Percentiles rank a stretch among this genome's conserved stretches.
Conservation (phyloP, 2,797 vertebrate genomes). For the Gallirallus australis region DNA sequence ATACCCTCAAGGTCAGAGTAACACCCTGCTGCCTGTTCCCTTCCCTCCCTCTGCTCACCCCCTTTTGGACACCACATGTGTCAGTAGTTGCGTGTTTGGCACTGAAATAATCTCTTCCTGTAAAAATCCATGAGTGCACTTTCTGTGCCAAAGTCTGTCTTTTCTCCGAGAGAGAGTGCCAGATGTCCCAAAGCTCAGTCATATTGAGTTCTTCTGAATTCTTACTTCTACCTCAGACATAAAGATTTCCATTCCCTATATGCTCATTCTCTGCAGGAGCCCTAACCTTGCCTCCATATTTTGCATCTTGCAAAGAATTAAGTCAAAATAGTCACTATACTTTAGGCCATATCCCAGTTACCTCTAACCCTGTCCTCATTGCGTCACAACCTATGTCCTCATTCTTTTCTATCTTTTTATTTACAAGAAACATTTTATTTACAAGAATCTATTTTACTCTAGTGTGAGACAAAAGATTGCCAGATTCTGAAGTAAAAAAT, state of each 20-base stretch:
- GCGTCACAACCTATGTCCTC: neutral
- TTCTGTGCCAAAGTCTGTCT: constrained; percentile 39
- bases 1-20: neutral
- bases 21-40: neutral
- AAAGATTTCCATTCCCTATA: neutral
- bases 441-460: neutral
- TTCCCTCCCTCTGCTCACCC: neutral
- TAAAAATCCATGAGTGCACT: neutral
- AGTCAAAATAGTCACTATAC: neutral
- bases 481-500: neutral
- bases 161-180: neutral
- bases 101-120: neutral
- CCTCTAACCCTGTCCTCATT: neutral
- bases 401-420: neutral
- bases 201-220: constrained; percentile 10
- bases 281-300: neutral
- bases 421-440: neutral
- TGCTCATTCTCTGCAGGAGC: neutral
- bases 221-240: neutral
- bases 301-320: neutral
- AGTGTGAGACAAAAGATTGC: neutral
- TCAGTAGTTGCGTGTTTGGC: neutral
- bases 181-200: constrained; percentile 36
- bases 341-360: neutral
- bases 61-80: neutral